These are phyloP conservation scores for Bos taurus DNA, from an alignment of 2,113 vertebrate species.

Conservation along the genomic window DNA sequence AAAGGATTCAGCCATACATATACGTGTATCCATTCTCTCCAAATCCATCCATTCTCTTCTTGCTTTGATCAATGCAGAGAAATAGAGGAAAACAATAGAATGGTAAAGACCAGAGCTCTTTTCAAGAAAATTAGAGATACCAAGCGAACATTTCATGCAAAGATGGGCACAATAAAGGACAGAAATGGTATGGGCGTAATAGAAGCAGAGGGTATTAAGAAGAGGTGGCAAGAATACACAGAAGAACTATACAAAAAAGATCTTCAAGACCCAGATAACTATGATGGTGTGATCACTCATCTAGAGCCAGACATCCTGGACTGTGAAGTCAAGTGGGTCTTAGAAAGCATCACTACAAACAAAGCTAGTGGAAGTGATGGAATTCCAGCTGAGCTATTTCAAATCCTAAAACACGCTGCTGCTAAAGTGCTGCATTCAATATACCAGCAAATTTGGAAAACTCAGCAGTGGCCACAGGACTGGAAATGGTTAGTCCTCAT, in stretches of 20 bases:
- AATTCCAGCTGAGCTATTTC: background rate
- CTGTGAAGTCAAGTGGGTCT: background rate
- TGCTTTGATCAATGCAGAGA: background rate
- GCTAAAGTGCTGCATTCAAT: background rate
- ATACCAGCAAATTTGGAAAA: background rate
- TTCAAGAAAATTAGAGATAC: background rate
- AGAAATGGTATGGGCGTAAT: background rate
- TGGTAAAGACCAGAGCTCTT: background rate
- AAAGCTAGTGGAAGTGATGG: background rate
- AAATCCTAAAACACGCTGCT: background rate
- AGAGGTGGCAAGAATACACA: background rate
- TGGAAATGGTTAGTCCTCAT: background rate
- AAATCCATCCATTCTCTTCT: background rate
- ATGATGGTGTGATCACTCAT: background rate
- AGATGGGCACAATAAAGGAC: background rate
- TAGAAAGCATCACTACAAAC: background rate
- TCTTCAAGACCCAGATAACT: background rate
- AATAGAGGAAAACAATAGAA: background rate
- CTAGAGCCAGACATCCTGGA: background rate
- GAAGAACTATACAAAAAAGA: background rate
- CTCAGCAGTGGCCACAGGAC: background rate
- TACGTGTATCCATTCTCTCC: background rate
- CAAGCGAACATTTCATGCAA: background rate
- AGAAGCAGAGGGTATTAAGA: background rate
- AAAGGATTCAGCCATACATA: background rate